Evolutionary conservation across 2,888 invertebrate genomes (phyloP), one percentile per base, ranked within the genome.

Genomic region (Darwinula stevensoni): DNA sequence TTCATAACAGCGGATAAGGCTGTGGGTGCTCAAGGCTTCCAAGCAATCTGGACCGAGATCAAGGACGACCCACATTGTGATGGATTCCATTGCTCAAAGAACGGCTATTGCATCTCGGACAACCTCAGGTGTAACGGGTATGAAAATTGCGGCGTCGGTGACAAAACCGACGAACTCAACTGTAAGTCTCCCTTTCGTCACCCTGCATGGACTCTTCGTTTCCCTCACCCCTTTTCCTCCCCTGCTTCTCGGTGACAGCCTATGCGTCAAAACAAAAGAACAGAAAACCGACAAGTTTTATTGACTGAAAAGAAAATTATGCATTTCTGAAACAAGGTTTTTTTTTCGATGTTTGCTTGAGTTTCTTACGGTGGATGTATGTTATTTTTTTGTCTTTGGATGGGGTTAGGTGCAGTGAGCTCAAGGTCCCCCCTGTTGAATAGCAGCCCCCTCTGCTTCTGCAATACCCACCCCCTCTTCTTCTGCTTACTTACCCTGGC

Each of bases 1-100:
- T 88, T 88, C 56, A 73, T 84, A 50, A 75, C 80, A 47, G 80
- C 86, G 37, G 80, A 82, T 52, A 80, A 80, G 59, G 78, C 86
- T 29, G 75, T 82, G 37, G 88, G 88, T 40, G 78, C 78, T 44
- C 67, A 70, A 51, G 91, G 88, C 36, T 91, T 88, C 58, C 67
- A 72, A 47, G 73, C 82, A 30, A 67, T 80, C 32, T 91, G 88
- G 86, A 88, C 88, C 35, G 88, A 91, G 59, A 70, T 88, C 43
- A 49, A 49, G 32, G 63, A 63, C 36, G 53, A 51, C 39, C 33
- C n/a, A 9, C 13, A 42, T 36, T 66, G 64, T 45, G 65, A 62
- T 42, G 65, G 68, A 45, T 75, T 73, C 50, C 61, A 65, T 40
- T 76, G 76, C 49, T 49, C 52, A 37, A 61, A 58, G 43, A 67